phyloP scores from a whole-genome alignment of 2,888 invertebrate species.

The Creontiades dilutus region DNA sequence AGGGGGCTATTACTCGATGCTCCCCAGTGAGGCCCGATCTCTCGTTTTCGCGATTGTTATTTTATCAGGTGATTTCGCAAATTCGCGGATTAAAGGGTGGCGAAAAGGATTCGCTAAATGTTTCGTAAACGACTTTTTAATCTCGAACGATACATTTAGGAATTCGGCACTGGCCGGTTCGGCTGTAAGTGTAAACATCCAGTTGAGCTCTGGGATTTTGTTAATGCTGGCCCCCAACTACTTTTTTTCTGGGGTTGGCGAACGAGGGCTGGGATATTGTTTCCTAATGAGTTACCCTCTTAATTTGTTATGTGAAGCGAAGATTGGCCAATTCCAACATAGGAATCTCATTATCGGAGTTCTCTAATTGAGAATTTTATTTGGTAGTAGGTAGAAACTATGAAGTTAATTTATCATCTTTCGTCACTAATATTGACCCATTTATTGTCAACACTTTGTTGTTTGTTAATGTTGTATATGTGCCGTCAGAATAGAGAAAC shows the following conservation, averaged over 20 bases:
- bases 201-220: constrained; percentile 36
- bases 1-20: neutral
- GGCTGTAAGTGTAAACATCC: constrained; percentile 33
- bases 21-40: neutral
- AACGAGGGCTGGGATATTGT: too few relatives aligned
- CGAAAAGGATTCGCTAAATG: constrained; percentile 66
- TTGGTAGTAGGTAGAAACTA: too few relatives aligned
- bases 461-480: too few relatives aligned
- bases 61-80: constrained; percentile 65
- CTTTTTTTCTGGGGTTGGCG: neutral
- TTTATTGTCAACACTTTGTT: too few relatives aligned
- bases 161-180: neutral
- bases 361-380: too few relatives aligned
- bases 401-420: too few relatives aligned
- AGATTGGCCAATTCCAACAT: too few relatives aligned
- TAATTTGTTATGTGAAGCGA: too few relatives aligned
- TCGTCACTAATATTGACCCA: too few relatives aligned
- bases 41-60: constrained; percentile 56
- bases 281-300: too few relatives aligned
- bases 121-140: constrained; percentile 63
- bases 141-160: constrained; percentile 46
- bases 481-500: too few relatives aligned
- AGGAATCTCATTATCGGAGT: too few relatives aligned
- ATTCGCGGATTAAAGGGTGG: constrained; percentile 59
- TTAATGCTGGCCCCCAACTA: constrained; percentile 6